Evolutionary conservation across 2,888 invertebrate species (phyloP).

Genomic region (Ferrisia virgata): DNA sequence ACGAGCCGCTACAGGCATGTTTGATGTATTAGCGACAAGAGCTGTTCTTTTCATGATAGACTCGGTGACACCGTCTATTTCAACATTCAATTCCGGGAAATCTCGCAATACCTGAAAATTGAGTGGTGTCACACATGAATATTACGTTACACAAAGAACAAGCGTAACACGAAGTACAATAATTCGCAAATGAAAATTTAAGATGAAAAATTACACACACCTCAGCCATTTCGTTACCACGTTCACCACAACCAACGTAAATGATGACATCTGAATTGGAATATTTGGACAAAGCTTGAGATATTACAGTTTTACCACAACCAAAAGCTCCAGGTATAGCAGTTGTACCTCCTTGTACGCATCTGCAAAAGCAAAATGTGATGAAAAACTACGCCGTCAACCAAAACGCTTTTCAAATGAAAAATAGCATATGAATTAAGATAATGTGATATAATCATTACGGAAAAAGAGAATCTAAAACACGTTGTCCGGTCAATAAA

Average conservation of each 20-base stretch:
- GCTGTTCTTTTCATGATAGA: slow-evolving; percentile 99
- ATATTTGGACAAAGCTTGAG: slow-evolving; percentile 98
- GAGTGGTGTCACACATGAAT: neutral
- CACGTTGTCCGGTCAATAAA: slow-evolving; percentile 95
- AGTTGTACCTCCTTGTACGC: slow-evolving; percentile 97
- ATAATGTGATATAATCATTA: slow-evolving; percentile 54
- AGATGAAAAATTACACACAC: slow-evolving; percentile 51
- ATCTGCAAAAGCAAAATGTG: slow-evolving; percentile 58
- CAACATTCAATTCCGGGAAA: slow-evolving; percentile 96
- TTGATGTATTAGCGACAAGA: slow-evolving; percentile 98
- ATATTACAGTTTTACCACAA: slow-evolving; percentile 99
- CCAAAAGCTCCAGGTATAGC: slow-evolving; percentile 99
- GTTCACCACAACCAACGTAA: slow-evolving; percentile 99
- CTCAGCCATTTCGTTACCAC: slow-evolving; percentile 99
- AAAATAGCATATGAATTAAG: neutral
- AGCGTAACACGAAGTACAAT: neutral
- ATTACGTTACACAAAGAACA: neutral
- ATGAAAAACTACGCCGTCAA: neutral
- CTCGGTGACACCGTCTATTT: slow-evolving; percentile 93
- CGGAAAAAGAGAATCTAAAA: slow-evolving; percentile 97
- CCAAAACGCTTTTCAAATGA: neutral
- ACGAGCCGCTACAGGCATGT: slow-evolving; percentile 99
- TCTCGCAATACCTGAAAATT: slow-evolving; percentile 74
- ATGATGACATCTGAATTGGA: slow-evolving; percentile 99
- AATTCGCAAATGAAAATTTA: neutral